A percentile compares a stretch with the other conserved stretches of the same genome.
These are phyloP conservation scores for Ctenodactylus gundi DNA, from an alignment of 2,113 vertebrate species.

Conservation along the genomic window DNA sequence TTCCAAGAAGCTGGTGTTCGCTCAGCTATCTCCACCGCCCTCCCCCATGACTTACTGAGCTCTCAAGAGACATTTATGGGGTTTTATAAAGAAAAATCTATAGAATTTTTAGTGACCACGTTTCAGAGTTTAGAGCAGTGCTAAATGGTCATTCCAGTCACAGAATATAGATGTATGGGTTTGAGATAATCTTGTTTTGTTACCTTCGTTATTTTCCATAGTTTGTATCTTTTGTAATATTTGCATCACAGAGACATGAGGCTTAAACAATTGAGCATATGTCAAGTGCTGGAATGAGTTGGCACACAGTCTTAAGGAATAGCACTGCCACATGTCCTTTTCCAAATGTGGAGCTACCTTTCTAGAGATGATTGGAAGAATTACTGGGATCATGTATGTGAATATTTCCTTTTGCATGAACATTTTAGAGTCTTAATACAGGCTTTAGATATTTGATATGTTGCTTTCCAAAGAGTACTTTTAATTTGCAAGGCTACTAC, in stretches of 20 bases:
- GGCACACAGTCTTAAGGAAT: neutral
- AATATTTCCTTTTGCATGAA: neutral
- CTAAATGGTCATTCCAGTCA: neutral
- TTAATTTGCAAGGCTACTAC: neutral
- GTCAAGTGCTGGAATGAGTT: neutral
- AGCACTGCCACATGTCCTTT: neutral
- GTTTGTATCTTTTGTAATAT: neutral
- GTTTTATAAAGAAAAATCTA: neutral
- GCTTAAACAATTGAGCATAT: neutral
- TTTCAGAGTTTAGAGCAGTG: neutral
- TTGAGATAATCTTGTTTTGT: neutral
- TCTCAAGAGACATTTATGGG: neutral
- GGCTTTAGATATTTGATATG: neutral
- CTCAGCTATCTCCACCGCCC: too few relatives aligned
- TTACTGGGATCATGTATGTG: neutral
- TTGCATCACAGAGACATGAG: neutral
- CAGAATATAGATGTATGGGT: neutral
- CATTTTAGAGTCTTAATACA: neutral
- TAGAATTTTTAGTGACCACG: neutral
- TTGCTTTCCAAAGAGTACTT: constrained; percentile 15
- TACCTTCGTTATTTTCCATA: neutral
- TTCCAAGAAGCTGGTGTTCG: too few relatives aligned
- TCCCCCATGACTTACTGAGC: neutral
- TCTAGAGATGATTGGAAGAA: neutral
- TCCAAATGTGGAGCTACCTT: neutral